Evolutionary conservation across 2,113 vertebrate genomes (phyloP).

Genomic region (Ivindomyrus marchei): DNA sequence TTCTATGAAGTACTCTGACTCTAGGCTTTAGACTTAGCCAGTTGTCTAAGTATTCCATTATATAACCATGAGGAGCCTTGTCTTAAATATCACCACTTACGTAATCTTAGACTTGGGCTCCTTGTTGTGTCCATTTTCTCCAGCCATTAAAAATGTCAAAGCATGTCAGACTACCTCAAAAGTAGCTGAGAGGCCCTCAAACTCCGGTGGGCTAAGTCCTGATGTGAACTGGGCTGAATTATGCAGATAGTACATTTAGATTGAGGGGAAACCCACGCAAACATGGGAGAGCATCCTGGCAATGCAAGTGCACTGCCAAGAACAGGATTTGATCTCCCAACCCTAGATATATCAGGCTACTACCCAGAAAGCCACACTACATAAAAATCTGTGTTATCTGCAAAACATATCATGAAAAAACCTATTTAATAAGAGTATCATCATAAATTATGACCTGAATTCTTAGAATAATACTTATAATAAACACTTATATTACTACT

Average conservation of each 20-base stretch:
- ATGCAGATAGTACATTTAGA: neutral
- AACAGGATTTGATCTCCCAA: neutral
- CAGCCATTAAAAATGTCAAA: neutral
- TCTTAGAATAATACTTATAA: neutral
- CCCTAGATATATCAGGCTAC: neutral
- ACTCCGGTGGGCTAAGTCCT: neutral
- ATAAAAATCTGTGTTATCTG: neutral
- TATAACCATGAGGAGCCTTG: neutral
- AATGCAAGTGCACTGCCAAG: neutral
- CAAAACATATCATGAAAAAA: neutral
- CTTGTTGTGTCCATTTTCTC: neutral
- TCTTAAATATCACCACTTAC: neutral
- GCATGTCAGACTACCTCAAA: neutral
- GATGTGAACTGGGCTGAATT: neutral
- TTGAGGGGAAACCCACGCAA: neutral
- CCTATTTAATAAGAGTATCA: neutral
- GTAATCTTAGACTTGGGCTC: neutral
- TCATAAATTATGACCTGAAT: neutral
- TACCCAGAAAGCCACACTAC: neutral
- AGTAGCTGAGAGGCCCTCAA: neutral
- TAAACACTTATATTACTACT: neutral
- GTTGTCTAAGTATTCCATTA: neutral
- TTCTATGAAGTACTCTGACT: neutral
- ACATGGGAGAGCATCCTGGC: neutral
- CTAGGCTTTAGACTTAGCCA: neutral